Evolutionary conservation across 1,140 invertebrate species (phyloP).

Genomic region (Microvelia longipes): DNA sequence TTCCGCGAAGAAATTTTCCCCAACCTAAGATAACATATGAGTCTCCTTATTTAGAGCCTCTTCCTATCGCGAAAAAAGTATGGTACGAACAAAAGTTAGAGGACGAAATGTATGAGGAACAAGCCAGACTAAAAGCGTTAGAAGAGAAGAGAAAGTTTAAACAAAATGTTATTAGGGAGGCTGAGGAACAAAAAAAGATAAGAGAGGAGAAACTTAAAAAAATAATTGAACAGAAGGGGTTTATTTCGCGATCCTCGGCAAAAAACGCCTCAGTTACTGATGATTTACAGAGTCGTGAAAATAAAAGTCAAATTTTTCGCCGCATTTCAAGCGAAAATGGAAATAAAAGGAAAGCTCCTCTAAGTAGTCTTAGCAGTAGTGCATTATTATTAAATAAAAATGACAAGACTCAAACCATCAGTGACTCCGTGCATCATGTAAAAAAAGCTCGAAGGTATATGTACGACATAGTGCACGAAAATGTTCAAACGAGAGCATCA

Average conservation of each 20-base stretch:
- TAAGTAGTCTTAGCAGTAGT: not conserved
- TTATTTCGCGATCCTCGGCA: not conserved
- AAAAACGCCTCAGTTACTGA: not conserved
- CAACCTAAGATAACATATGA: not conserved
- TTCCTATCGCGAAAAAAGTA: slow-evolving; percentile 10
- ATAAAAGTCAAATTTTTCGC: not conserved
- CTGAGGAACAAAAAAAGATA: not conserved
- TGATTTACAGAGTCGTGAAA: not conserved
- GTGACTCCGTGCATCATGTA: not conserved
- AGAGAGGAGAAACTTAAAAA: not conserved
- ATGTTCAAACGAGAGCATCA: not conserved
- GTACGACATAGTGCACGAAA: not conserved
- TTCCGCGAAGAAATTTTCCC: not conserved
- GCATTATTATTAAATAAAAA: not conserved
- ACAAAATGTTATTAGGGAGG: not conserved
- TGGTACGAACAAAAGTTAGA: slow-evolving; percentile 13
- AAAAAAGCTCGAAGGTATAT: not conserved
- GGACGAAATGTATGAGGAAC: slow-evolving; percentile 7
- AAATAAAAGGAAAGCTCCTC: not conserved
- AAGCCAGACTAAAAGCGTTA: not conserved
- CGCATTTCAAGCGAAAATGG: not conserved
- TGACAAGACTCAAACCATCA: too few relatives aligned
- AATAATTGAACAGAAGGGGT: not conserved
- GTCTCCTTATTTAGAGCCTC: slow-evolving; percentile 13
- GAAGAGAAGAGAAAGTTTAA: not conserved